Base-by-base conservation (phyloP, 2,113 vertebrate genomes). In the Grammomys dolichurus region DNA sequence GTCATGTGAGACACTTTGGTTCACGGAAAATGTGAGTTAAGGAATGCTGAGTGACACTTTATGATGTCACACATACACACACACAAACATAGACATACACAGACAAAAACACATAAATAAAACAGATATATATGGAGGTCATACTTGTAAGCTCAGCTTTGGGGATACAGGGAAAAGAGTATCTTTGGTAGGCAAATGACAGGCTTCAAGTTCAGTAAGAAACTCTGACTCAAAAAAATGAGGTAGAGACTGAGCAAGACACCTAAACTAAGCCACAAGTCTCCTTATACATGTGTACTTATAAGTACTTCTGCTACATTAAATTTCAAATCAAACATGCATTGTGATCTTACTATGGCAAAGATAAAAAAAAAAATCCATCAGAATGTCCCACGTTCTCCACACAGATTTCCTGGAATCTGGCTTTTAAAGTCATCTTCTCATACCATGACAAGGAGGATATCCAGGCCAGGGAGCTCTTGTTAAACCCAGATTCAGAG, bases 311-410 rank as follows among this genome's bases (percentile, higher is more conserved):
- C 40, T 40, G 7, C 63, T 87, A 85, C 26, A 54, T 91, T 96
- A 91, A 94, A 67, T 95, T 95, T 88, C 77, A 69, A 87, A 92
- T 91, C 85, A 85, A 94, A 97, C 43, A 65, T 22, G 43, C 67
- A n/a, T 85, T 81, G 46, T 91, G 69, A 63, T 96, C 43, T 77
- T 51, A 72, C 93, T 60, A 65, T 56, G 94, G 1, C 70, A 26
- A 93, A 0, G 1, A 60, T 60, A 20, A 60, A 60, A 56, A 24
- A 81, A 46, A 69, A 73, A 77, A 82, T 67, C 40, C 36, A 3
- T 43, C 24, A 2, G 67, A 58, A 67, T 72, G 14, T 43, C 76
- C 36, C 33, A 19, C 77, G 63, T 81, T 73, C n/a, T 89, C 75
- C 82, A 76, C 2, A 0, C 56, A 46, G 82, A 78, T 89, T 91